Base-by-base conservation (phyloP, 2,888 invertebrate genomes). In the Malachius bipustulatus region DNA sequence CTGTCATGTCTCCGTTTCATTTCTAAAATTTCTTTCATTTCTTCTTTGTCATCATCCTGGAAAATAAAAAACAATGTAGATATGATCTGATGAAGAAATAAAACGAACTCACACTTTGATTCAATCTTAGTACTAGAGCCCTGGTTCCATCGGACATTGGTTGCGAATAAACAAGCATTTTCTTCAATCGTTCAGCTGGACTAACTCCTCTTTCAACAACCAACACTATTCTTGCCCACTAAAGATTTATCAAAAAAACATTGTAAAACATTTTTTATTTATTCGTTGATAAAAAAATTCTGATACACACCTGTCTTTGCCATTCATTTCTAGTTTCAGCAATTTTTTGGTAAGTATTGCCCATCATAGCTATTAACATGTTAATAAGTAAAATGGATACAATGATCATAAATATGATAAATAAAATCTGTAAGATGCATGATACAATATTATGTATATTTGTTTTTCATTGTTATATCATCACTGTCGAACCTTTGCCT, bases 281-380 rank as follows among this genome's bases (percentile, higher is more conserved):
- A n/a, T n/a, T n/a, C n/a, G n/a, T n/a, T 24, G 8, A 24, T 9
- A 24, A 24, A 24, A 24, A 24, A 8, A 8, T 24, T 24, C 12
- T 28, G 11, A 28, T 6, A 28, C 11, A 51, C 60, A 79, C 80
- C 70, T 83, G 83, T 55, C 97, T 67, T 62, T 96, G 93, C 94
- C 96, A 97, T 62, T 97, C 96, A 59, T 96, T 96, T 47, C 89
- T 75, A 0, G 94, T 93, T 64, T 94, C 91, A 1, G 91, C 91
- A 48, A 97, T 94, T 66, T 93, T 89, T 61, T 93, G 91, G 59
- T 97, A 98, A 2, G 97, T 97, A 62, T 96, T 96, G 0, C 96
- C 97, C 97, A 97, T 97, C 96, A 97, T 97, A 43, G 96, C 96
- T 54, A 97, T 97, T 63, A 97, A 70, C 90, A 97, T 91, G 70